Conservation (phyloP, 2,888 invertebrate genomes). For the Epinotia bilunana region DNA sequence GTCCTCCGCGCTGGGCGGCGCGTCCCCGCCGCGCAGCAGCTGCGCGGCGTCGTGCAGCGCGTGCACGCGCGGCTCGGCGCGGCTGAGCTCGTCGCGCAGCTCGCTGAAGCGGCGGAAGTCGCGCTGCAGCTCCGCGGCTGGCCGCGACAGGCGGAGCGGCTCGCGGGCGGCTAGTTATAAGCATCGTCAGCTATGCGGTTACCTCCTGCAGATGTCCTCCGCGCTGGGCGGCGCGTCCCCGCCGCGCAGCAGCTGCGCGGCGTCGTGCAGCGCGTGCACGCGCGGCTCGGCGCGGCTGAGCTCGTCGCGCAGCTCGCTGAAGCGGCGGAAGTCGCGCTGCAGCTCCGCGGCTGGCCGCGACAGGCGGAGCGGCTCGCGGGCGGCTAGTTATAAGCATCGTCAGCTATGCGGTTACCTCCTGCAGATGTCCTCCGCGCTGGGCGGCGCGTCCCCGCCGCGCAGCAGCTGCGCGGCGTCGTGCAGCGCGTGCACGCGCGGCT, state of each 20-base stretch:
- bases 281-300: conserved; percentile 94
- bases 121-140: conserved; percentile 84
- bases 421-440: conserved; percentile 82
- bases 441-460: conserved; percentile 85
- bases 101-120: conserved; percentile 88
- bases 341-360: conserved; percentile 87
- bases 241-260: conserved; percentile 89
- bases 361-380: conserved; percentile 93
- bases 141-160: conserved; percentile 91
- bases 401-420: conserved; percentile 58
- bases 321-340: conserved; percentile 82
- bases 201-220: conserved; percentile 80
- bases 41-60: conserved; percentile 94
- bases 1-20: conserved; percentile 83
- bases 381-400: too few relatives aligned
- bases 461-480: conserved; percentile 93
- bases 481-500: conserved; percentile 93
- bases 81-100: conserved; percentile 90
- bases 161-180: too few relatives aligned
- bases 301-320: conserved; percentile 91
- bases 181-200: neutral
- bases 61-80: conserved; percentile 93
- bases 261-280: conserved; percentile 92
- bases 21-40: conserved; percentile 86
- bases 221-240: conserved; percentile 85